Conservation (phyloP, 2,113 vertebrate species). For the Camelus dromedarius region DNA sequence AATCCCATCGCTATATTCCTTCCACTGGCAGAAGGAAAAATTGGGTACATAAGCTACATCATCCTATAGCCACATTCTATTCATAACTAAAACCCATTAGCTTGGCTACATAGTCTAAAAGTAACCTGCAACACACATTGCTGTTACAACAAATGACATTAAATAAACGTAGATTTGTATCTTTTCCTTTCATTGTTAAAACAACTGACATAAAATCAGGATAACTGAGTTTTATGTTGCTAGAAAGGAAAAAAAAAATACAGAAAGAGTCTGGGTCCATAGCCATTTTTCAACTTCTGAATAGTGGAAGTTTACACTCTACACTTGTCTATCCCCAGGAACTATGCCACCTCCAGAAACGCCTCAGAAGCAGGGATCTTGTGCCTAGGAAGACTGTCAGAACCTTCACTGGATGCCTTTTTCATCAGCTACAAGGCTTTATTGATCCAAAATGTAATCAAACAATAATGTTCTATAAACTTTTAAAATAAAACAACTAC, state of each 20-base stretch:
- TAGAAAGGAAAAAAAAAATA: slow-evolving; percentile 51
- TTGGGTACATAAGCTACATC: not conserved
- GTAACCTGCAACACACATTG: slow-evolving; percentile 32
- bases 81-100: slow-evolving; percentile 57
- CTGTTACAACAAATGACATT: not conserved
- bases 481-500: slow-evolving; percentile 49
- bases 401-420: not conserved
- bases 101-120: slow-evolving; percentile 40
- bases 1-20: slow-evolving; percentile 41
- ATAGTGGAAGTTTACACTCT: not conserved
- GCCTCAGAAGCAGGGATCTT: not conserved
- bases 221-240: slow-evolving; percentile 24
- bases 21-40: not conserved
- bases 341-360: slow-evolving; percentile 49
- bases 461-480: slow-evolving; percentile 46
- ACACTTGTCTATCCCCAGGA: not conserved
- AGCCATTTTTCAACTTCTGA: slow-evolving; percentile 2
- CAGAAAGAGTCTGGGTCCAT: not conserved
- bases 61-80: slow-evolving; percentile 42
- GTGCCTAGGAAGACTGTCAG: not conserved
- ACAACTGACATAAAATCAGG: slow-evolving; percentile 46
- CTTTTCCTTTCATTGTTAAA: not conserved
- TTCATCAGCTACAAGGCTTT: slow-evolving; percentile 53
- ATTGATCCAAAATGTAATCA: slow-evolving; percentile 45
- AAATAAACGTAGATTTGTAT: slow-evolving; percentile 51